phyloP scores from a whole-genome alignment of 2,113 vertebrate species.

The Serinus canaria region DNA sequence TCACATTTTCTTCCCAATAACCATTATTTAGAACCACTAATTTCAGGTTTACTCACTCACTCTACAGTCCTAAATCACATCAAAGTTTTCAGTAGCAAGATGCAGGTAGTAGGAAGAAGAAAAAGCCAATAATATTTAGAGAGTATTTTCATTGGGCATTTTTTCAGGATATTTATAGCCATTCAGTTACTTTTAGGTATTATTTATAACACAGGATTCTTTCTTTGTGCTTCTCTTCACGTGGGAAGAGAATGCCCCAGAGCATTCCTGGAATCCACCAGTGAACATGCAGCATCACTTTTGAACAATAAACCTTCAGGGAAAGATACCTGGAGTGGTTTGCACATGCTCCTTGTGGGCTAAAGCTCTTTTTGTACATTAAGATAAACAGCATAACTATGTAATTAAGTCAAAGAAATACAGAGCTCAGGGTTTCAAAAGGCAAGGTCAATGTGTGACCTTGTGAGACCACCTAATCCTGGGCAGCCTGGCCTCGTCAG shows the following conservation, averaged over 20 bases:
- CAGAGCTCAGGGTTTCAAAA: background rate
- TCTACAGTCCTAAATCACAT: background rate
- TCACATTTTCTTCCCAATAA: background rate
- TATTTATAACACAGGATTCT: background rate
- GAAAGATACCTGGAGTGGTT: background rate
- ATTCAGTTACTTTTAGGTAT: background rate
- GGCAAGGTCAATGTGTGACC: background rate
- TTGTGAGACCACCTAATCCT: background rate
- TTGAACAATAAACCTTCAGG: background rate
- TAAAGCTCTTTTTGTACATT: background rate
- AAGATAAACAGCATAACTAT: background rate
- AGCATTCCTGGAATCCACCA: background rate
- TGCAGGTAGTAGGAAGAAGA: background rate
- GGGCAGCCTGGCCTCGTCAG: background rate
- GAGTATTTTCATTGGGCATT: accelerated
- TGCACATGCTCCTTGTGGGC: background rate
- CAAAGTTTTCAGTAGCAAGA: background rate
- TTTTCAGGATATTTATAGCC: background rate
- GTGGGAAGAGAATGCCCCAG: background rate
- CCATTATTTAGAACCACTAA: background rate
- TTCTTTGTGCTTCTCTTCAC: background rate
- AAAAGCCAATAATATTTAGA: background rate
- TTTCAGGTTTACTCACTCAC: background rate
- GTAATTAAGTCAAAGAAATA: background rate
- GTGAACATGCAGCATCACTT: background rate